phyloP scores from a whole-genome alignment of 2,113 vertebrate genomes.

The Gobio gobio region DNA sequence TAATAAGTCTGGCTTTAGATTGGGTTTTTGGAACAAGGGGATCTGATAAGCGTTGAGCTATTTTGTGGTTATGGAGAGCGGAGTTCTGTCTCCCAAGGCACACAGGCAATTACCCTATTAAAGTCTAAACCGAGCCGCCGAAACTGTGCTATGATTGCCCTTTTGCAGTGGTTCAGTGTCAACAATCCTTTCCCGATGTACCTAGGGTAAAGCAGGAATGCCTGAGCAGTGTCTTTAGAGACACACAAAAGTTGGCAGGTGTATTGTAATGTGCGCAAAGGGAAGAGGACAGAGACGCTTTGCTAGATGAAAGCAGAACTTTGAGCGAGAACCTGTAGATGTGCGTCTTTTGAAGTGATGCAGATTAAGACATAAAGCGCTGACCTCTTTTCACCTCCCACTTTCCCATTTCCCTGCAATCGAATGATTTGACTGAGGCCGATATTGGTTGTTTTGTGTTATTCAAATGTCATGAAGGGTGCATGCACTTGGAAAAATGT shows the following conservation, averaged over 20 bases:
- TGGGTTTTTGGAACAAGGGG: constrained; percentile 30
- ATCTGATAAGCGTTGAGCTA: constrained; percentile 52
- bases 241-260: not conserved
- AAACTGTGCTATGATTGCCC: constrained; percentile 34
- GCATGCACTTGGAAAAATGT: constrained; percentile 7
- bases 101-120: constrained; percentile 46
- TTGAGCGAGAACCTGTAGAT: constrained; percentile 17
- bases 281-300: not conserved
- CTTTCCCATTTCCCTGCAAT: constrained; percentile 24
- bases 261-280: not conserved
- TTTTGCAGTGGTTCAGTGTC: constrained; percentile 19
- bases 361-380: not conserved
- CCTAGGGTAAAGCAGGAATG: not conserved
- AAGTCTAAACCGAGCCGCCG: not conserved
- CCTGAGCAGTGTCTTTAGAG: not conserved
- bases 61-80: constrained; percentile 43
- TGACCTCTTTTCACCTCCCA: not conserved
- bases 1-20: constrained; percentile 40
- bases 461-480: constrained; percentile 14
- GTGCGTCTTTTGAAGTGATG: not conserved
- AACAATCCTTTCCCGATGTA: not conserved
- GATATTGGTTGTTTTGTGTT: constrained; percentile 3
- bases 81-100: constrained; percentile 25
- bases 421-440: not conserved
- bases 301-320: constrained; percentile 20